These are phyloP conservation scores for Dasypogon diadema DNA, from an alignment of 2,888 invertebrate genomes.

Conservation along the genomic window DNA sequence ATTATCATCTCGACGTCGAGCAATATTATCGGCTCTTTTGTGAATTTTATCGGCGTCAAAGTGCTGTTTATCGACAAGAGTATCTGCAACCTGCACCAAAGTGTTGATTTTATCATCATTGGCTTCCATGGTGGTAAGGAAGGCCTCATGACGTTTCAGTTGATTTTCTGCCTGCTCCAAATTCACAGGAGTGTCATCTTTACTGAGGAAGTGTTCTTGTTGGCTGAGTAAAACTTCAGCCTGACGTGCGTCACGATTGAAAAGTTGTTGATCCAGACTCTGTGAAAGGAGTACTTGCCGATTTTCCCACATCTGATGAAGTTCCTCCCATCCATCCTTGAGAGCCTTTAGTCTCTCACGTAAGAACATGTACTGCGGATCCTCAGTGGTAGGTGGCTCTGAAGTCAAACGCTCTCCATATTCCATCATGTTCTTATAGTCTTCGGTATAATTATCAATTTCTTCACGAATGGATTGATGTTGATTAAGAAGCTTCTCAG, in stretches of 20 bases:
- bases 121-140: constrained; percentile 99
- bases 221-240: constrained; percentile 97
- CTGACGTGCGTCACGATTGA: constrained; percentile 96
- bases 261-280: constrained; percentile 93
- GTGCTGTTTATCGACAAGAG: constrained; percentile 92
- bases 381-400: constrained; percentile 88
- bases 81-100: constrained; percentile 93
- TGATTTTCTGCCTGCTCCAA: constrained; percentile 97
- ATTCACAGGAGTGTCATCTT: constrained; percentile 95
- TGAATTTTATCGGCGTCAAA: constrained; percentile 97
- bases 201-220: constrained; percentile 97
- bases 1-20: constrained; percentile 89
- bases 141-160: constrained; percentile 97
- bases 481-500: constrained; percentile 95
- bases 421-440: constrained; percentile 99
- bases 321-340: constrained; percentile 98
- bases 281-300: constrained; percentile 94
- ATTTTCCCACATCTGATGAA: constrained; percentile 99
- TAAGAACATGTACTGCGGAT: constrained; percentile 99
- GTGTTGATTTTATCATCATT: constrained; percentile 99
- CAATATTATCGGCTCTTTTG: constrained; percentile 95
- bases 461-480: constrained; percentile 99
- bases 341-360: constrained; percentile 97
- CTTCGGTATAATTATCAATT: constrained; percentile 98
- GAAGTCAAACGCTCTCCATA: constrained; percentile 96